Percentiles rank a stretch among this genome's conserved stretches.
Evolutionary conservation across 2,113 vertebrate species (phyloP).

Genomic region (Microcebus griseorufus): DNA sequence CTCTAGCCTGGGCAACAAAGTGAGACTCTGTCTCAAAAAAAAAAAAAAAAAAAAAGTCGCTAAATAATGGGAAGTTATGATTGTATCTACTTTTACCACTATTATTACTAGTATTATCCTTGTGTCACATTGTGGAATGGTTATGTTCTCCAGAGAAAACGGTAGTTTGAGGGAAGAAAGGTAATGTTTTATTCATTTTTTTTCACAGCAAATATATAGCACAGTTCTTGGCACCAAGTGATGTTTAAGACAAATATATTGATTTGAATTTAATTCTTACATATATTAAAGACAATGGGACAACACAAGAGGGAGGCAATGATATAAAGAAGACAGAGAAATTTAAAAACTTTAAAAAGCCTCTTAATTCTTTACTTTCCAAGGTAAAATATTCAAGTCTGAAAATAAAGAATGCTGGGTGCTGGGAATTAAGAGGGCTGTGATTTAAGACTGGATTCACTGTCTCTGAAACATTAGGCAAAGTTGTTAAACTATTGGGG

Average conservation of each 20-base stretch:
- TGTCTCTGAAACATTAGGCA: neutral
- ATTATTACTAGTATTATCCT: neutral
- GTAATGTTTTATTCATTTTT: neutral
- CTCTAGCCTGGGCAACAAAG: too few species aligned
- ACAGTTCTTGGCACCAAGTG: neutral
- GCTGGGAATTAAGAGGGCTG: neutral
- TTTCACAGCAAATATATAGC: neutral
- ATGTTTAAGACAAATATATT: neutral
- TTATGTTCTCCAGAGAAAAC: neutral
- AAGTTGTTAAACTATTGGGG: neutral
- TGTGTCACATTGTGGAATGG: neutral
- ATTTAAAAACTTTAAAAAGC: neutral
- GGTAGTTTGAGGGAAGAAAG: neutral
- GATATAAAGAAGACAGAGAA: neutral
- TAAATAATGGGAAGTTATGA: neutral
- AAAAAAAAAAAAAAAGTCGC: neutral
- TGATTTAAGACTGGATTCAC: neutral
- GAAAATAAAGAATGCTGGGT: neutral
- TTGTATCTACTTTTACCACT: neutral
- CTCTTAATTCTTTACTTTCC: neutral
- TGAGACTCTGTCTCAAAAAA: too few species aligned
- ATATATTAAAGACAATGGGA: neutral
- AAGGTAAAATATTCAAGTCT: neutral
- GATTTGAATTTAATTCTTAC: neutral
- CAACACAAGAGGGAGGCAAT: neutral